Conservation (phyloP, 2,113 vertebrate species). For the Micromys minutus region DNA sequence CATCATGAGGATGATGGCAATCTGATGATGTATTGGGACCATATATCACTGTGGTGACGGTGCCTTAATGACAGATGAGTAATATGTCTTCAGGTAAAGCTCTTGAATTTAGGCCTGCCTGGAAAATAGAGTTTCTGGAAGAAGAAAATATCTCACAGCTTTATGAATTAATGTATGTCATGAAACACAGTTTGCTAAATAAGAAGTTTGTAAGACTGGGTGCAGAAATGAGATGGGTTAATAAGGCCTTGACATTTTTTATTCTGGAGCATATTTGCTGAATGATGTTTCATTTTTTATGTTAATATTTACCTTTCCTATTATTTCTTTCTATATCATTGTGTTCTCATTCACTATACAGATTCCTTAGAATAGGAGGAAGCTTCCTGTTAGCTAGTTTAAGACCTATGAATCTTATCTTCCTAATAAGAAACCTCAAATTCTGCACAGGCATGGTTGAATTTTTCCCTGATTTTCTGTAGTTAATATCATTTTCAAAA, state of each 20-base stretch:
- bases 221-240: slow-evolving; percentile 51
- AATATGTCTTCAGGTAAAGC: slow-evolving; percentile 83
- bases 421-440: neutral
- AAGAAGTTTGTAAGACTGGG: slow-evolving; percentile 68
- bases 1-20: slow-evolving; percentile 77
- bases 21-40: slow-evolving; percentile 84
- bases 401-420: neutral
- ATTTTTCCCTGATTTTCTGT: neutral
- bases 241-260: neutral
- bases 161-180: slow-evolving; percentile 64
- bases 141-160: slow-evolving; percentile 69
- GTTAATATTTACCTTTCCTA: neutral
- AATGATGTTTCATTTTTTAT: neutral
- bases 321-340: neutral
- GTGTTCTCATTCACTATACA: neutral
- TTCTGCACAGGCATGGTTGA: neutral
- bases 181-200: slow-evolving; percentile 66
- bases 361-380: neutral
- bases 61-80: slow-evolving; percentile 82
- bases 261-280: neutral
- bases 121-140: slow-evolving; percentile 73
- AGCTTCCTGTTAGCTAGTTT: neutral
- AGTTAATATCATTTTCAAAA: neutral
- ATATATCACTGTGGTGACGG: slow-evolving; percentile 81
- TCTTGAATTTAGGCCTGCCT: slow-evolving; percentile 74